phyloP scores from a whole-genome alignment of 2,113 vertebrate species.

The Gracilinanus agilis region DNA sequence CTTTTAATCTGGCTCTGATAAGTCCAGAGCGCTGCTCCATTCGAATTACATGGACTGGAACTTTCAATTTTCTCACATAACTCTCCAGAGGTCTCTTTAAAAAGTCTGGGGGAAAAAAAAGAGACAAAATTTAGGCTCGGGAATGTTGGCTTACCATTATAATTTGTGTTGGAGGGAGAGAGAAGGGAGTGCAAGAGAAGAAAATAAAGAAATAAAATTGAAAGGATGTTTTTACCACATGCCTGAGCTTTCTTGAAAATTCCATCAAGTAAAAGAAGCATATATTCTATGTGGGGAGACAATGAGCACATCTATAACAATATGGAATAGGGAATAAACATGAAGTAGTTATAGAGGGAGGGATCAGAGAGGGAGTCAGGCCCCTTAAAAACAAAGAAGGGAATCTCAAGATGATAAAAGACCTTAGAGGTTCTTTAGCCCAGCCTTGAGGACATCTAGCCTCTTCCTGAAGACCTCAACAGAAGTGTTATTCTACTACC shows the following conservation, averaged over 20 bases:
- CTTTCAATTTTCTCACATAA: constrained; percentile 94
- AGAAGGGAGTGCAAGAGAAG: neutral
- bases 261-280: neutral
- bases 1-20: constrained; percentile 96
- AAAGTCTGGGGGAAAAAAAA: constrained; percentile 90
- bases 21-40: constrained; percentile 99
- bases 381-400: neutral
- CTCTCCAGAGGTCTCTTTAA: constrained; percentile 95
- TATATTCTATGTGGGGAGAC: neutral
- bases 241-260: neutral
- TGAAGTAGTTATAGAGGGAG: neutral
- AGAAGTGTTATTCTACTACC: too few species aligned
- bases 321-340: neutral
- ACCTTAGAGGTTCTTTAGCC: too few species aligned
- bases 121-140: constrained; percentile 38
- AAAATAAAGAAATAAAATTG: neutral
- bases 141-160: constrained; percentile 15
- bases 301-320: neutral
- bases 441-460: too few species aligned
- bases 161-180: neutral
- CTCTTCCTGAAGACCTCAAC: too few species aligned
- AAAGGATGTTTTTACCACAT: neutral
- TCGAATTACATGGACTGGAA: constrained; percentile 95
- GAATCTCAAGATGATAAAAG: neutral
- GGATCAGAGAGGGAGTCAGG: neutral